Base-by-base conservation (phyloP, 2,797 vertebrate genomes). In the Darevskia mixta region DNA sequence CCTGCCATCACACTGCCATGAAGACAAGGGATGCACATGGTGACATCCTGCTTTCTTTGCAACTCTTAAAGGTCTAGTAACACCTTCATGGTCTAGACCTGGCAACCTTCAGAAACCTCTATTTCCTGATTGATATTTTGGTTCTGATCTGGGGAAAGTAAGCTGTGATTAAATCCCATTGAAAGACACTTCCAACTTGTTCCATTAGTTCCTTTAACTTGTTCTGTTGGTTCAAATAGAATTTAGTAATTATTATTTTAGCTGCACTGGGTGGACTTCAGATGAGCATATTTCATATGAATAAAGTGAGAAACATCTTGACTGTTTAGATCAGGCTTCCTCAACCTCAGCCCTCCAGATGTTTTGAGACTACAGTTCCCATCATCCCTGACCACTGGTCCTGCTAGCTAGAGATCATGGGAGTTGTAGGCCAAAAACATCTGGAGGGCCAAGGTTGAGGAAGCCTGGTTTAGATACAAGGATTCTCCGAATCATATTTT, bases 401-500 rank as follows among this genome's bases (percentile, higher is more conserved):
- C 38, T 41, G 38, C 38, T 41, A 41, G 38, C 38, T 41, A 41
- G 38, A 5, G 4, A 41, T 41, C 38, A 41, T 41, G 38, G 38
- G 4, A 41, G 38, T 41, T 41, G 38, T 41, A 41, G 38, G 38
- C 38, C 38, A 41, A 41, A 41, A 41, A 41, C 38, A 41, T 41
- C 38, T 41, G 38, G 38, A 41, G 38, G 38, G 38, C 38, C 5
- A 1, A 41, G 38, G 38, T 41, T 41, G 38, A 41, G 4, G 38
- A 41, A 41, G 38, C 38, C 38, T 41, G 38, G 27, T 32, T 88
- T 41, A 32, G 71, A 79, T 61, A 29, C 41, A 71, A 58, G 38
- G 58, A 32, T 20, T 77, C 15, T 17, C 86, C 90, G 79, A 84
- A 85, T 83, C 49, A 88, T n/a, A 79, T 11, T 69, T 10, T 41